phyloP scores from a whole-genome alignment of 2,888 invertebrate species.

The Autographa gamma region DNA sequence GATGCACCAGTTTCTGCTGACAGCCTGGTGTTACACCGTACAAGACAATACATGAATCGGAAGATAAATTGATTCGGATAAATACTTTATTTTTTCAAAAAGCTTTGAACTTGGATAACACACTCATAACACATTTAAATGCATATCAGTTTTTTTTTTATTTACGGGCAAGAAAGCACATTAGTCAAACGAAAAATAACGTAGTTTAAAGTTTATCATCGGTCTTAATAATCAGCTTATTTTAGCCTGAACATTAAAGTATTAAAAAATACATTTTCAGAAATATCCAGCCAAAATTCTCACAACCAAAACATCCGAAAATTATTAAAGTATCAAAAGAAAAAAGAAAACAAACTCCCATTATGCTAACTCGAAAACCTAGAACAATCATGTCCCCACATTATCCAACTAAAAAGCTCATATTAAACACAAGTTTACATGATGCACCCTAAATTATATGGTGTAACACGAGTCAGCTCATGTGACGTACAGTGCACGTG shows the following conservation, averaged over 20 bases:
- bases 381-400: not conserved
- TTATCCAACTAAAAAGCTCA: constrained; percentile 10
- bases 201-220: too few relatives aligned
- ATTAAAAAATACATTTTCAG: too few relatives aligned
- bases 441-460: constrained; percentile 55
- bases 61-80: not conserved
- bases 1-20: constrained; percentile 59
- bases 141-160: too few relatives aligned
- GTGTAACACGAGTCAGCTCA: constrained; percentile 32
- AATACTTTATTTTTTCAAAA: not conserved
- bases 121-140: too few relatives aligned
- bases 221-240: too few relatives aligned
- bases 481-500: constrained; percentile 55
- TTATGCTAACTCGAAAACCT: constrained; percentile 1
- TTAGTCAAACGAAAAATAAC: too few relatives aligned
- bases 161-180: too few relatives aligned
- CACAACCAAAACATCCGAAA: too few relatives aligned
- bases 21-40: constrained; percentile 27
- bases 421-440: constrained; percentile 28
- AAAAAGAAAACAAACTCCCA: not conserved
- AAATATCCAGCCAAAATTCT: too few relatives aligned
- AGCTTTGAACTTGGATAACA: too few relatives aligned
- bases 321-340: not conserved
- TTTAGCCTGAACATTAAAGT: too few relatives aligned
- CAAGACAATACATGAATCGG: not conserved